Evolutionary conservation across 2,797 vertebrate genomes (phyloP).

Genomic region (Acanthis flammea): DNA sequence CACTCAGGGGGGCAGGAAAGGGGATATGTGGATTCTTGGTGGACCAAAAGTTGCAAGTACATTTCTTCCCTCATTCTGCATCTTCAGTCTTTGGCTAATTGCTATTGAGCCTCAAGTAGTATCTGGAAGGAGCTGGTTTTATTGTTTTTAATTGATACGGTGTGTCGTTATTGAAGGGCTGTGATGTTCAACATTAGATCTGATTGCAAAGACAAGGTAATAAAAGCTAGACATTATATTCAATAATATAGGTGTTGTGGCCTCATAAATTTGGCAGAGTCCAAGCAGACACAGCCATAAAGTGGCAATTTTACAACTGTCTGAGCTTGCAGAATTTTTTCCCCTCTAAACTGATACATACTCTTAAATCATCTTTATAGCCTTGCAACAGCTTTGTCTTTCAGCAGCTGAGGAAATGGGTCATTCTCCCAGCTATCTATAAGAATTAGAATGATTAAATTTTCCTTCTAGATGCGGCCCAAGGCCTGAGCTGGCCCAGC

Average conservation of each 20-base stretch:
- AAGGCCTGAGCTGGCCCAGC: neutral
- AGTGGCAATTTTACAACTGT: constrained; percentile 55
- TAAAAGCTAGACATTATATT: neutral
- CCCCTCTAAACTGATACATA: constrained; percentile 5
- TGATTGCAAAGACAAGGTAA: constrained; percentile 2
- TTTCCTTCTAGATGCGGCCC: neutral
- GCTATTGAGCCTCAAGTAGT: neutral
- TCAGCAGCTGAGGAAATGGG: constrained; percentile 24
- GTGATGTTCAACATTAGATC: neutral
- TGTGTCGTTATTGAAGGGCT: neutral
- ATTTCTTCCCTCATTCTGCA: neutral
- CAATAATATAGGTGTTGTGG: neutral
- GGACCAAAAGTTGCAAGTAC: neutral
- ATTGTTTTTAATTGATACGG: constrained; percentile 11
- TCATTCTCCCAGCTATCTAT: neutral
- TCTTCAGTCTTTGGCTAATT: neutral
- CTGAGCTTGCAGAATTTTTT: constrained; percentile 53
- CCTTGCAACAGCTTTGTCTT: constrained; percentile 38
- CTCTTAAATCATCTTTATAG: constrained; percentile 50
- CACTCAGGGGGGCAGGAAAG: neutral
- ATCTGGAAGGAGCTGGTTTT: neutral
- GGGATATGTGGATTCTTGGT: neutral
- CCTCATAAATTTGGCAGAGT: constrained; percentile 18
- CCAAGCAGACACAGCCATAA: constrained; percentile 30
- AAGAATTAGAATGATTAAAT: constrained; percentile 24